Base-by-base conservation (phyloP, 2,113 vertebrate genomes). In the Alaudala cheleensis region DNA sequence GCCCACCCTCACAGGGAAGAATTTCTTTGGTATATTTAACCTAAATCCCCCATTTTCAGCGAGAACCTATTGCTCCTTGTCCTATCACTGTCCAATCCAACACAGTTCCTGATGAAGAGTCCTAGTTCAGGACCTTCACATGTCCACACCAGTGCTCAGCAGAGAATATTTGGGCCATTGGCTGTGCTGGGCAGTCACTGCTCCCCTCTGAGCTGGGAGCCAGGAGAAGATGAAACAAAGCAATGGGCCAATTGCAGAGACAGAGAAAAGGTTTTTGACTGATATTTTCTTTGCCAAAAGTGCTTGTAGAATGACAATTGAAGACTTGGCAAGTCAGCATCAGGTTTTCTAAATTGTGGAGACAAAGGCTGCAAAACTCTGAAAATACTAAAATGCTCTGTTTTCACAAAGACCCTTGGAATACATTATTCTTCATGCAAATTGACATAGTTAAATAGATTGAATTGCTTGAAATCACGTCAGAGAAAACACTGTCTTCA, bases 241-340 rank as follows among this genome's bases (percentile, higher is more conserved):
- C 22, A 40, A 28, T 49, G 14, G 49, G 53, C 7, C 3, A 2
- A 34, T 7, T 45, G n/a, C 44, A 84, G 69, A 70, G 73, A 29
- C 31, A 34, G 11, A 8, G 8, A 56, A 81, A 50, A 82, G 12
- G 12, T 4, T 47, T 87, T 44, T 78, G 47, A 17, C 25, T 37
- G 37, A 62, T 3, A 3, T n/a, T 69, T 71, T 24, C 34, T 78
- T 62, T 92, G 61, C 44, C 49, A 86, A 44, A 71, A 11, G 12
- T 0, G 0, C 54, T 44, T 2, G 0, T 16, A 66, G 71, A 44
- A 61, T 33, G 45, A 56, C 22, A 80, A 39, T 7, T 14, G 18
- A 67, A 78, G 56, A 37, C 10, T 31, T 49, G 33, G 51, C 47
- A 71, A 80, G 51, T 25, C 2, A 2, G 13, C 18, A 10, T 70